Evolutionary conservation across 2,888 invertebrate genomes (phyloP), one percentile per base, ranked within the genome.

Genomic region (Anthophora plumipes): DNA sequence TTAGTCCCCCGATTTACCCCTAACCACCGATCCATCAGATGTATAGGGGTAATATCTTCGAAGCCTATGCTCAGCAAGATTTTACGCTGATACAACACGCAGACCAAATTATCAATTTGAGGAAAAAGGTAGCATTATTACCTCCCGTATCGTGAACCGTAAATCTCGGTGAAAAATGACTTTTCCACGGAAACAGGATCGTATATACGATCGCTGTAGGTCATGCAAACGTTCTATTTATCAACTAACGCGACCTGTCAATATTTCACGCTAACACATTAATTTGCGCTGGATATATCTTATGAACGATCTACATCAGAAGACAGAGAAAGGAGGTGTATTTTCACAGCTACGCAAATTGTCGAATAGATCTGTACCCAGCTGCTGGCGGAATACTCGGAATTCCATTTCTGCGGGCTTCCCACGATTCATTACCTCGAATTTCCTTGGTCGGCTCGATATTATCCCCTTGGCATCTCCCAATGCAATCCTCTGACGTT

Each of bases 361-460:
- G 46, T 72, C 66, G 59, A 57, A 55, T 31, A 55, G 69, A 2
- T 41, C 37, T 5, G 31, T 3, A 17, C 6, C 31, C 14, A 25
- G 64, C 2, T 61, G 48, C 41, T 39, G 31, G 14, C 39, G 64
- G 60, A 79, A 77, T 77, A 74, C 72, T 83, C 52, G 77, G 71
- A 80, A 76, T 75, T 84, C 84, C 80, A 80, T 84, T 83, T 72
- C 66, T 55, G 14, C 71, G 52, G 48, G 54, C 67, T 80, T 85
- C 74, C 70, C 31, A 55, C 69, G 75, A 81, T 86, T 85, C 84
- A 84, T 83, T 80, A 84, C 74, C 63, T 84, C 81, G 79, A 84
- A 86, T 86, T 86, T 84, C 85, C 85, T 77, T 73, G 84, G 72
- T 69, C 74, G 75, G 52, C 72, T 80, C 75, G 67, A 84, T 84